phyloP scores from a whole-genome alignment of 2,888 invertebrate genomes.

The Phyto melanocephala region DNA sequence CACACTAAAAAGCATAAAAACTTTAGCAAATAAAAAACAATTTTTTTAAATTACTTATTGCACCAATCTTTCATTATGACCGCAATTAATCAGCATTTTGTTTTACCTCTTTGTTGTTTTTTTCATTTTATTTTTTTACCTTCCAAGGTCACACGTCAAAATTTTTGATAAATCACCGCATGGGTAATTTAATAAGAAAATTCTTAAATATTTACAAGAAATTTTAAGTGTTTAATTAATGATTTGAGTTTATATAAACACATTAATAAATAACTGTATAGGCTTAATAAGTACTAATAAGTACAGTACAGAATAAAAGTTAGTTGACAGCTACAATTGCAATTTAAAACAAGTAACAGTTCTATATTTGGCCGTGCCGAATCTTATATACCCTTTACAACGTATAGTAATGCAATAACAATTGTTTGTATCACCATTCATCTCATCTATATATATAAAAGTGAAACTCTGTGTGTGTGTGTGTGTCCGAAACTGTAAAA shows the following conservation, averaged over 20 bases:
- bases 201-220: neutral
- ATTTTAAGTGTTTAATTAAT: neutral
- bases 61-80: constrained; percentile 37
- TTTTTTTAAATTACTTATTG: constrained; percentile 11
- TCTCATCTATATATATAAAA: no score
- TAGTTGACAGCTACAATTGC: neutral
- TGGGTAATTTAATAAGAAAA: constrained; percentile 3
- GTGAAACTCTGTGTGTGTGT: no score
- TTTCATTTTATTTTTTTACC: neutral
- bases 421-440: no score
- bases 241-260: neutral
- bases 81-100: constrained; percentile 27
- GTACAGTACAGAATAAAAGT: neutral
- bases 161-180: neutral
- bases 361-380: no score
- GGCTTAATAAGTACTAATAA: neutral
- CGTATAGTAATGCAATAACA: no score
- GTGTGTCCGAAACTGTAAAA: no score
- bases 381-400: no score
- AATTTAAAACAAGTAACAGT: no score
- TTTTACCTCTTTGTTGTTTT: neutral
- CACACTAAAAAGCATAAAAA: neutral
- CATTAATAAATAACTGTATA: neutral
- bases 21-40: no score
- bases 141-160: constrained; percentile 30